Conservation (phyloP, 2,113 vertebrate species). For the Leptobrachium ailaonicum region DNA sequence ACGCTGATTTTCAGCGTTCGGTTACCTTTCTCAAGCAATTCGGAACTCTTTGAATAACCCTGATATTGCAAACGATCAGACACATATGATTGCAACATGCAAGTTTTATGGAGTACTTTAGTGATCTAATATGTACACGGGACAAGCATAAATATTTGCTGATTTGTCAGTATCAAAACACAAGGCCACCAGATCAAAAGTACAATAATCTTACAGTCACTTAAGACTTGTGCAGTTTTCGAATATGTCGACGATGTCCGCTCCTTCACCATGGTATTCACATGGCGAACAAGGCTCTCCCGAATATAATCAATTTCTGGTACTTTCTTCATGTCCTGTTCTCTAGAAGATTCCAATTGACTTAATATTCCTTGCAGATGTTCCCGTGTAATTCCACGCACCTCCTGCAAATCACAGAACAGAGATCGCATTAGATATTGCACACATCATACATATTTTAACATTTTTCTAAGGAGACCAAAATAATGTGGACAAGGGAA, state of each 20-base stretch:
- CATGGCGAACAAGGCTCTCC: constrained; percentile 62
- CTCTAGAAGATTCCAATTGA: constrained; percentile 59
- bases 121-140: no score
- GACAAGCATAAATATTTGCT: no score
- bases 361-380: constrained; percentile 60
- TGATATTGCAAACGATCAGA: no score
- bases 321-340: constrained; percentile 57
- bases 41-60: no score
- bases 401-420: constrained; percentile 56
- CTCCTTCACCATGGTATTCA: constrained; percentile 63
- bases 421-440: neutral
- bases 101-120: no score
- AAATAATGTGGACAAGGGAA: no score
- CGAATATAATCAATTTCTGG: constrained; percentile 66
- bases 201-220: constrained; percentile 47
- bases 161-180: neutral
- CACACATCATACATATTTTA: no score
- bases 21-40: no score
- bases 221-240: constrained; percentile 25
- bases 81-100: no score
- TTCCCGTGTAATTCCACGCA: constrained; percentile 66
- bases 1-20: no score
- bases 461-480: no score
- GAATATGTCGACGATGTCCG: constrained; percentile 48
- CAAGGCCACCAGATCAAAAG: neutral